phyloP scores from a whole-genome alignment of 2,113 vertebrate species.

The Lasiurus cinereus region DNA sequence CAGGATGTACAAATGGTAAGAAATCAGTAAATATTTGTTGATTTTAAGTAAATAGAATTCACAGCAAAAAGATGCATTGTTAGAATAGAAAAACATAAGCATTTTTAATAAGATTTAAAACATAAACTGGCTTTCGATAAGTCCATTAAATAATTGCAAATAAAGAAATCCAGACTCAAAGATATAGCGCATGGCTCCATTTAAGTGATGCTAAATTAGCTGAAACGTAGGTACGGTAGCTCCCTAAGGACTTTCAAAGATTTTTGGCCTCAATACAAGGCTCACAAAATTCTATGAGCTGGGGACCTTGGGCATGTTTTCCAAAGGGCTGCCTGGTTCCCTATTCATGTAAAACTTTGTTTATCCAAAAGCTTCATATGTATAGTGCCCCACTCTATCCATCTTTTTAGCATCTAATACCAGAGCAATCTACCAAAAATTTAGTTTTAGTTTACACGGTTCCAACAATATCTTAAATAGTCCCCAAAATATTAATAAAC shows the following conservation, averaged over 20 bases:
- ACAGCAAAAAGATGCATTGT: conserved; percentile 29
- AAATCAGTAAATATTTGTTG: conserved; percentile 42
- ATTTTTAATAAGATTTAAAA: conserved; percentile 39
- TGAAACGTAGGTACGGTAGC: conserved; percentile 67
- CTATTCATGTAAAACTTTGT: conserved; percentile 75
- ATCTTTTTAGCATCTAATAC: conserved; percentile 35
- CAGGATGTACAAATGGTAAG: not conserved
- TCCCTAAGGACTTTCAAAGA: conserved; percentile 78
- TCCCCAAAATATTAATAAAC: conserved; percentile 38
- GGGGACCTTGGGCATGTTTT: conserved; percentile 72
- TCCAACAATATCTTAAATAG: not conserved
- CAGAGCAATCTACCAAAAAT: conserved; percentile 28
- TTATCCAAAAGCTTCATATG: conserved; percentile 71
- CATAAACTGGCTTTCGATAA: conserved; percentile 51
- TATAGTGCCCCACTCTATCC: not conserved
- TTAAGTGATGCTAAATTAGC: conserved; percentile 80
- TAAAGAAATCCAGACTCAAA: conserved; percentile 75
- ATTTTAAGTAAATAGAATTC: conserved; percentile 55
- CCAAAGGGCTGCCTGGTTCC: conserved; percentile 65
- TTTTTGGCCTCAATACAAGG: conserved; percentile 80
- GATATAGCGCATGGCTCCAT: conserved; percentile 34
- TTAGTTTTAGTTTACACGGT: conserved; percentile 3
- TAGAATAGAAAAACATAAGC: not conserved
- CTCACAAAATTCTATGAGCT: conserved; percentile 78
- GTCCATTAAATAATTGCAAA: conserved; percentile 75